These are phyloP conservation scores for Pagrus major DNA, from an alignment of 2,113 vertebrate genomes.

Conservation along the genomic window DNA sequence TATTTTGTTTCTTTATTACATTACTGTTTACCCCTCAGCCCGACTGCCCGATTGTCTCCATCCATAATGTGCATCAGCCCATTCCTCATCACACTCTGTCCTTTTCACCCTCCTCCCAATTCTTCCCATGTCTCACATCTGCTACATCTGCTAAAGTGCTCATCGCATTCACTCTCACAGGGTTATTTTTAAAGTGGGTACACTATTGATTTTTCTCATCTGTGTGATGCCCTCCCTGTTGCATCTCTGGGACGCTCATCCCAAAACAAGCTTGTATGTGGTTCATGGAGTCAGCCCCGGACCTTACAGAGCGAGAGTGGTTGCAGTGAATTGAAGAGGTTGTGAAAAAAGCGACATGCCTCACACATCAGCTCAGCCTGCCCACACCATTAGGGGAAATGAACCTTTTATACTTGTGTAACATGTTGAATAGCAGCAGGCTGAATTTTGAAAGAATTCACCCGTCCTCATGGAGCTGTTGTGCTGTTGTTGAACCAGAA, in stretches of 20 bases:
- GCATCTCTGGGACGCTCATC: neutral
- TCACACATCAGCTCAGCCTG: conserved; percentile 10
- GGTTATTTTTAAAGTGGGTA: conserved; percentile 41
- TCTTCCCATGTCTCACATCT: conserved; percentile 12
- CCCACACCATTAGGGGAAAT: conserved; percentile 31
- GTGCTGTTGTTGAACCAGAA: conserved; percentile 21
- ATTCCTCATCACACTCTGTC: conserved; percentile 8
- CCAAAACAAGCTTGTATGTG: neutral
- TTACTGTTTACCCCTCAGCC: neutral
- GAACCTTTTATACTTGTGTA: conserved; percentile 34
- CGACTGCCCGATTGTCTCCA: neutral
- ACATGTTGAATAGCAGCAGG: conserved; percentile 27
- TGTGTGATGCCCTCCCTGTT: neutral
- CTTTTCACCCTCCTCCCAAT: neutral
- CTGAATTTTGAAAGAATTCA: conserved; percentile 45
- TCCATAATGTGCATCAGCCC: neutral
- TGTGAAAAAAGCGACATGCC: neutral
- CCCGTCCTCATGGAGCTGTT: neutral
- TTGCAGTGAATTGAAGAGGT: conserved; percentile 3
- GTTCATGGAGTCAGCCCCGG: neutral
- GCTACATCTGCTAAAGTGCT: conserved; percentile 16
- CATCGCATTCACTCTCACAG: conserved; percentile 3
- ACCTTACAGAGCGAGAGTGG: neutral
- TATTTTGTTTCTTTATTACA: neutral
- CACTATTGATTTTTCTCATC: conserved; percentile 29